phyloP scores from a whole-genome alignment of 2,888 invertebrate genomes.

The Serrognathus titanus region DNA sequence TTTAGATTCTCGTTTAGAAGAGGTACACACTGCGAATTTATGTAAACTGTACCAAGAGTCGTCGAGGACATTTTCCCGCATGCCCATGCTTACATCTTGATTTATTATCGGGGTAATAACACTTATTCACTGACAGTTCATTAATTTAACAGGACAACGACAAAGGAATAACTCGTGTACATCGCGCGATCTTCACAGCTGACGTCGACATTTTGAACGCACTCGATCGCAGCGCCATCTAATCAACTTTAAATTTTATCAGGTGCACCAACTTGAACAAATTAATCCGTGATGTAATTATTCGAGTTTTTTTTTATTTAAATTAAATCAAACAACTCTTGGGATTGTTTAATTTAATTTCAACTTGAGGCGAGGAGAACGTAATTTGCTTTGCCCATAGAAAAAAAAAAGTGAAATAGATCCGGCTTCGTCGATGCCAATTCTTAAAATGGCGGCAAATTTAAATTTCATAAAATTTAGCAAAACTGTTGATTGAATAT shows the following conservation, averaged over 20 bases:
- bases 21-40: slow-evolving; percentile 43
- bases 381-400: too few species aligned
- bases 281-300: too few species aligned
- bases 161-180: neutral
- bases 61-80: slow-evolving; percentile 39
- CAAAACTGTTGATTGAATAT: too few species aligned
- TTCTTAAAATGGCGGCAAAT: too few species aligned
- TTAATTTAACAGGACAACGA: neutral
- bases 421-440: too few species aligned
- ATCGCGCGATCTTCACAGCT: slow-evolving; percentile 5
- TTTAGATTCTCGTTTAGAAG: slow-evolving; percentile 43
- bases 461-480: too few species aligned
- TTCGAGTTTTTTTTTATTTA: too few species aligned
- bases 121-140: neutral
- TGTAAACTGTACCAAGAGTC: slow-evolving; percentile 43
- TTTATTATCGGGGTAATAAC: neutral
- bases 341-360: too few species aligned
- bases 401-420: too few species aligned
- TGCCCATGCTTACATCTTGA: slow-evolving; percentile 37
- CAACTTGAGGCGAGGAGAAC: too few species aligned
- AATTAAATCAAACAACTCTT: too few species aligned
- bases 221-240: slow-evolving; percentile 1
- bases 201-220: slow-evolving; percentile 18
- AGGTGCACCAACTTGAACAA: too few species aligned
- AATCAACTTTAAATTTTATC: neutral